Conservation (phyloP, 2,113 vertebrate species). For the Phaethornis superciliosus region DNA sequence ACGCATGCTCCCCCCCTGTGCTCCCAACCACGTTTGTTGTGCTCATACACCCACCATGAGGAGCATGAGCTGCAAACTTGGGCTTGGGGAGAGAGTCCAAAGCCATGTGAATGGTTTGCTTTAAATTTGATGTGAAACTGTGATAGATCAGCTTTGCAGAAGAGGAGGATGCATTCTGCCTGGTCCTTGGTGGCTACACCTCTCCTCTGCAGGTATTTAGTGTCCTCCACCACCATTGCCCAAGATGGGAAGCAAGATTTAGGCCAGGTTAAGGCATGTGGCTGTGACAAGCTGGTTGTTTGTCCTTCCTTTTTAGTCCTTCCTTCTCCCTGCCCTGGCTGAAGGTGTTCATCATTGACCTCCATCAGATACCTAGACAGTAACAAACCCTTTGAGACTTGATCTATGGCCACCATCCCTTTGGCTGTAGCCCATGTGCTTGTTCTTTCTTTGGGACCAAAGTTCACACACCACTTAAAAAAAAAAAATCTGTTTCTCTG, state of each 20-base stretch:
- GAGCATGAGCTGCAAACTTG: accelerated
- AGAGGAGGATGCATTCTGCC: accelerated
- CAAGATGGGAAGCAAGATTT: neutral
- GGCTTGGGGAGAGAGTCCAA: neutral
- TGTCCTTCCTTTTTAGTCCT: neutral
- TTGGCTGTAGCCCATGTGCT: neutral
- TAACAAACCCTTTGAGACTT: neutral
- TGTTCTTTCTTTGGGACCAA: neutral
- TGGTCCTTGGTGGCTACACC: neutral
- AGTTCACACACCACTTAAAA: neutral
- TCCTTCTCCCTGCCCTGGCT: neutral
- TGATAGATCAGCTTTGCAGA: neutral
- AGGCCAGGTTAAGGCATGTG: too few species aligned
- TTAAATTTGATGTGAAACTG: neutral
- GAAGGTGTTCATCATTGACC: neutral
- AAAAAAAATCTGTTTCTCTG: neutral
- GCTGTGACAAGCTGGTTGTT: neutral
- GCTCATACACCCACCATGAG: accelerated
- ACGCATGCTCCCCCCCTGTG: accelerated
- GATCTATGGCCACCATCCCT: neutral
- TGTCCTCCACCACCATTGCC: neutral
- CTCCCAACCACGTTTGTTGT: neutral
- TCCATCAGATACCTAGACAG: neutral
- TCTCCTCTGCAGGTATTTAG: neutral
- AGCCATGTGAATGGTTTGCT: accelerated